A percentile compares a stretch with the other conserved stretches of the same genome.
phyloP scores from a whole-genome alignment of 1,140 invertebrate species.

The Caenorhabditis remanei region DNA sequence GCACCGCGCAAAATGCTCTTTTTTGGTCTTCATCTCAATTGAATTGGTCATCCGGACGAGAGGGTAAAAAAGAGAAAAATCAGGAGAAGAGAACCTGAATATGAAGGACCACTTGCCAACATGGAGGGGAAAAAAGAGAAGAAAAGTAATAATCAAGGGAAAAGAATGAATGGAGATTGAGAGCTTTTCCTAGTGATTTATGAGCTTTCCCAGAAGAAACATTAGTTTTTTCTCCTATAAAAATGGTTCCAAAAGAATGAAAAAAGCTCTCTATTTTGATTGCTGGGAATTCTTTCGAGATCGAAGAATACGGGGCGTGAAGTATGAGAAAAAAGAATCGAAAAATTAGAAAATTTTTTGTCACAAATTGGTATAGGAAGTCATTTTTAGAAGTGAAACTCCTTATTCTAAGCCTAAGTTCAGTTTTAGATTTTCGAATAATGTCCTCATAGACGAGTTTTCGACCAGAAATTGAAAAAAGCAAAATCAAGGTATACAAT shows the following conservation, averaged over 20 bases:
- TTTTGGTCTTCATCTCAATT: slow-evolving; percentile 46
- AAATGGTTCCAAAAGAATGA: not conserved
- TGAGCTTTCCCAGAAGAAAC: not conserved
- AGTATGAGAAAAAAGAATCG: no score
- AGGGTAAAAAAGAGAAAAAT: not conserved
- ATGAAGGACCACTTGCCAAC: slow-evolving; percentile 29
- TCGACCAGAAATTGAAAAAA: no score
- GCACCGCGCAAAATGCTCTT: slow-evolving; percentile 9
- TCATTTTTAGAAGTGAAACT: no score
- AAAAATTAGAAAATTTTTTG: no score
- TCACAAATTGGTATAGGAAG: no score
- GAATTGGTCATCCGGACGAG: slow-evolving; percentile 11
- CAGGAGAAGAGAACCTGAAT: not conserved
- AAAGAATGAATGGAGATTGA: not conserved
- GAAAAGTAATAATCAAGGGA: not conserved
- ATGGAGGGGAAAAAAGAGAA: not conserved
- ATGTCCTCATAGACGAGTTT: no score
- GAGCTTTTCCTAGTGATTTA: not conserved
- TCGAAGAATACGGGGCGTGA: no score
- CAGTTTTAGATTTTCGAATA: no score
- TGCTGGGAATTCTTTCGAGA: no score
- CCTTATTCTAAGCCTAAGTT: no score
- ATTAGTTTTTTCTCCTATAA: no score
- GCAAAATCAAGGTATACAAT: not conserved
- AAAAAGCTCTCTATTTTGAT: not conserved